Base-by-base conservation (phyloP, 2,113 vertebrate species). In the Helogale parvula region DNA sequence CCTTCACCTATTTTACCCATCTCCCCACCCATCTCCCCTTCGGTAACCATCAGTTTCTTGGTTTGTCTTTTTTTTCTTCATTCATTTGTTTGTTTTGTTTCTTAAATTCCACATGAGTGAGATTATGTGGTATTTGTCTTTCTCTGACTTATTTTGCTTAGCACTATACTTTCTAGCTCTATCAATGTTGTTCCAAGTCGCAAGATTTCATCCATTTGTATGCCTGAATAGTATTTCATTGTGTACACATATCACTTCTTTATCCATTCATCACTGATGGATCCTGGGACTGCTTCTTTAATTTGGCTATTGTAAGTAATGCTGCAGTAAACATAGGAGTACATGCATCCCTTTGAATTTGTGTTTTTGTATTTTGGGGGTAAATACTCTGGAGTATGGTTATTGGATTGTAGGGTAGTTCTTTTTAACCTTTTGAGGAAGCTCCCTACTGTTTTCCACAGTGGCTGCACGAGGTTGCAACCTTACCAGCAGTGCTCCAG, bases 1-100 rank as follows among this genome's bases (percentile, higher is more conserved):
- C n/a, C 9, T 87, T 54, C 23, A 29, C 25, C 27, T 27, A 23
- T 74, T 88, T 88, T 31, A 52, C 68, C 11, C 19, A 31, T 52
- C 0, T 6, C 12, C 16, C 54, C 11, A 57, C 25, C 15, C 31
- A 10, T 0, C 68, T 74, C 2, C 50, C 1, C 68, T 9, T 27
- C 41, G 68, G 50, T 50, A 41, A 33, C 50, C 86, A 74, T 57
- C n/a, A 57, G 69, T 57, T 23, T 27, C 57, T 54, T 72, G 66
- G n/a, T 88, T 41, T 72, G 54, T 16, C 38, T 41, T 54, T 52
- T 13, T 57, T 57, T 72, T 57, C 47, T 57, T 13, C 41, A 0
- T 72, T 88, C 68, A 72, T 88, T 54, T 63, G 14, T 63, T 29
- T 63, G 14, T 83, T 41, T 63, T 41, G 35, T 31, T 31, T 57